These are phyloP conservation scores for Bombus vancouverensis DNA, from an alignment of 1,140 invertebrate species.

Conservation along the genomic window DNA sequence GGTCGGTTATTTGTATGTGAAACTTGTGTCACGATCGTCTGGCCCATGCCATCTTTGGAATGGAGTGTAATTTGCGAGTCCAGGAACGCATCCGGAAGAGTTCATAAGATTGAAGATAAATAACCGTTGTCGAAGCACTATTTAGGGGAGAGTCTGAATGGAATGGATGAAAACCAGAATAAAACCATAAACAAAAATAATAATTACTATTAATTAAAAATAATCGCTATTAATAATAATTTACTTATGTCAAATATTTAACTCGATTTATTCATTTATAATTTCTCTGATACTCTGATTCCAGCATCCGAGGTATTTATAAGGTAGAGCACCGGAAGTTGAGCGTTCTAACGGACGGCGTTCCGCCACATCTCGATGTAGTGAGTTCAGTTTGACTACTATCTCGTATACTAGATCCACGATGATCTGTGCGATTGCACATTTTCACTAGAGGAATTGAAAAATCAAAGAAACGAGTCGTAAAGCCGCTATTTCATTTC, in stretches of 20 bases:
- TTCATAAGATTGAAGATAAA: background rate
- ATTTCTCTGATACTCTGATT: constrained; percentile 14
- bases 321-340: background rate
- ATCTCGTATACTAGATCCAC: background rate
- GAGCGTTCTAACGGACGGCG: background rate
- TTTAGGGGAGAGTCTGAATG: background rate
- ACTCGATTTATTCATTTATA: background rate
- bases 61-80: background rate
- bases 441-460: background rate
- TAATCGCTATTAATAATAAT: background rate
- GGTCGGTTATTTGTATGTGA: constrained; percentile 2
- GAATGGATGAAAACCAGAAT: background rate
- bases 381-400: background rate
- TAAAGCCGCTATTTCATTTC: background rate
- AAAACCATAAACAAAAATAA: background rate
- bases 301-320: background rate
- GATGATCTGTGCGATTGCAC: background rate
- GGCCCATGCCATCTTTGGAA: background rate
- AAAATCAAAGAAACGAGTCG: background rate
- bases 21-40: background rate
- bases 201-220: background rate
- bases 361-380: background rate
- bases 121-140: background rate
- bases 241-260: background rate
- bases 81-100: background rate